Evolutionary conservation across 1,140 invertebrate genomes (phyloP).

Genomic region (Hormaphis cornu): DNA sequence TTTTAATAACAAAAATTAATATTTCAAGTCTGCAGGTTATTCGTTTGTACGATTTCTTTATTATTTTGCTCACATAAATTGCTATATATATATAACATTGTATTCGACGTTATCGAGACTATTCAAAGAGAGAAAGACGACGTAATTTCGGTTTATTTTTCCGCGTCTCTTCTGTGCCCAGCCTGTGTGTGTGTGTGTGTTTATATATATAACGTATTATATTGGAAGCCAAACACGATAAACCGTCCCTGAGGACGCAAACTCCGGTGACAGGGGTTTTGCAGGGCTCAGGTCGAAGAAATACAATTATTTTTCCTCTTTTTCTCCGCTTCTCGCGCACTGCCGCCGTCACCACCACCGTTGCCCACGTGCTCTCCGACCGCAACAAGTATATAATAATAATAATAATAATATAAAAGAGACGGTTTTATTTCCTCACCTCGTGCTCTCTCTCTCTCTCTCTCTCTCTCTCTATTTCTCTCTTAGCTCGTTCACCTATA

Average conservation of each 20-base stretch:
- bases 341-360: background rate
- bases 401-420: no score
- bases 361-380: background rate
- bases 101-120: background rate
- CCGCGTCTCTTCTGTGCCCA: background rate
- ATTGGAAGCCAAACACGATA: conserved; percentile 26
- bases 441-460: no score
- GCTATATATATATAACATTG: no score
- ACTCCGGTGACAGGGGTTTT: conserved; percentile 20
- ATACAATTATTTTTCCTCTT: conserved; percentile 30
- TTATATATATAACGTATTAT: no score
- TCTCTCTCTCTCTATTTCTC: no score
- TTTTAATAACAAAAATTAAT: no score
- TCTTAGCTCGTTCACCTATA: conserved; percentile 13
- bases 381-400: conserved; percentile 32
- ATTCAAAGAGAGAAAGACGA: background rate
- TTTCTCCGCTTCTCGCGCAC: no score
- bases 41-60: background rate
- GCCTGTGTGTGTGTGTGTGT: no score
- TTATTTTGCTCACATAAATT: no score
- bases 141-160: background rate
- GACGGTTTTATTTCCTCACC: conserved; percentile 22
- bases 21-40: background rate
- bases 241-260: conserved; percentile 13
- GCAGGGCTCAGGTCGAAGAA: conserved; percentile 21